phyloP scores from a whole-genome alignment of 2,113 vertebrate genomes.

The Phodopus roborovskii region DNA sequence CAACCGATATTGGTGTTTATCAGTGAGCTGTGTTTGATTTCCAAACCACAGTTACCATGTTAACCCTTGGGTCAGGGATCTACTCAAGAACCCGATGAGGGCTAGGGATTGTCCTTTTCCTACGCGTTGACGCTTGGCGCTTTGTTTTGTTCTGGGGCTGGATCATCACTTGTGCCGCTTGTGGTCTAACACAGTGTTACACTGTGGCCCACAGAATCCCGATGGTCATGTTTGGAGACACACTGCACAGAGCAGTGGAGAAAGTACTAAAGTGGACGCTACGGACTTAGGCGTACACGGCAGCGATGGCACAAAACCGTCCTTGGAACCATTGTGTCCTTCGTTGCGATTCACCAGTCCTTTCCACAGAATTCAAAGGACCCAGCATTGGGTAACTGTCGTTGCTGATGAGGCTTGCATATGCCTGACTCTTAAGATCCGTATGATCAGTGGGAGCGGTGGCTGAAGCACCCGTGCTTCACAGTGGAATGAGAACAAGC shows the following conservation, averaged over 20 bases:
- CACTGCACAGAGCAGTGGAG: not conserved
- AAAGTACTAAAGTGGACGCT: not conserved
- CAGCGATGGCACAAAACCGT: not conserved
- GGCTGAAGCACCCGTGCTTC: too few relatives aligned
- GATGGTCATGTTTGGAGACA: not conserved
- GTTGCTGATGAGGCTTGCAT: not conserved
- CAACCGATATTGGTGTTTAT: not conserved
- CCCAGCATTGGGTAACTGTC: not conserved
- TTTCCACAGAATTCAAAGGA: not conserved
- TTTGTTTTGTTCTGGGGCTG: not conserved
- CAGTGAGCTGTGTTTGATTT: constrained; percentile 26
- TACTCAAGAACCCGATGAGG: constrained; percentile 35
- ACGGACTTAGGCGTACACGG: not conserved
- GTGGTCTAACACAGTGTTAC: not conserved
- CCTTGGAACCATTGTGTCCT: not conserved
- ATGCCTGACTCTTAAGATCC: not conserved
- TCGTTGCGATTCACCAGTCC: not conserved
- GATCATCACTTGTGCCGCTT: not conserved
- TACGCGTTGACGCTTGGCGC: not conserved
- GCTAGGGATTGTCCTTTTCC: not conserved
- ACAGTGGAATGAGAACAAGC: too few relatives aligned
- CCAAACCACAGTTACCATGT: not conserved
- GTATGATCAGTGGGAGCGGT: not conserved
- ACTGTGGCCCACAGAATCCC: not conserved
- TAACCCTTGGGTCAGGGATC: not conserved